Percentiles rank a stretch among this genome's conserved stretches.
Conservation (phyloP, 2,888 invertebrate genomes). For the Cataglyphis livida region DNA sequence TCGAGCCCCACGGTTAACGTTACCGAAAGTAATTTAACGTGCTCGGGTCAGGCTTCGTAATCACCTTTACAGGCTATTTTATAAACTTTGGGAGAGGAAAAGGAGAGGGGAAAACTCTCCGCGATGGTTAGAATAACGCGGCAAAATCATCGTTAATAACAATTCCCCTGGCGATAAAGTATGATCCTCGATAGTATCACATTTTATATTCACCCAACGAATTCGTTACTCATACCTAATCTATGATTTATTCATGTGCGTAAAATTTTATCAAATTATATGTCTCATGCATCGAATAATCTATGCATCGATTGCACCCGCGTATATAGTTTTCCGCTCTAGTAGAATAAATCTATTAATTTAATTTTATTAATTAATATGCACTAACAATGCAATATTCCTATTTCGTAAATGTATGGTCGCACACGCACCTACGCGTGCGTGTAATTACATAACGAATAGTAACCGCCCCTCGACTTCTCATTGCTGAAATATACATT, state of each 20-base stretch:
- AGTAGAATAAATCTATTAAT: neutral
- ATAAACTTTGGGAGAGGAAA: constrained; percentile 38
- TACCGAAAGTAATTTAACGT: constrained; percentile 76
- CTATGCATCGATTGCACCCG: neutral
- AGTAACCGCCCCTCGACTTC: constrained; percentile 3
- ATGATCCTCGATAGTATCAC: constrained; percentile 22
- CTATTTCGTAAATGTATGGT: too few species aligned
- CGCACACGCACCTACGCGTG: neutral
- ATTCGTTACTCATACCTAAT: constrained; percentile 29
- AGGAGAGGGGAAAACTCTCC: neutral
- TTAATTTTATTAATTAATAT: constrained; percentile 27
- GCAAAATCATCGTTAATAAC: constrained; percentile 49
- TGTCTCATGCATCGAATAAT: neutral
- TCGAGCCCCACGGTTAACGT: constrained; percentile 71
- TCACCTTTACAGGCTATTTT: constrained; percentile 66
- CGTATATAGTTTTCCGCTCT: neutral
- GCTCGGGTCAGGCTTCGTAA: constrained; percentile 67
- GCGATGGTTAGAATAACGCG: constrained; percentile 36
- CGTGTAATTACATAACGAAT: neutral
- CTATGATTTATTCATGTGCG: neutral
- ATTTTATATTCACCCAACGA: constrained; percentile 32
- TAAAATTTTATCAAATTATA: constrained; percentile 17
- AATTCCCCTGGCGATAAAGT: constrained; percentile 12
- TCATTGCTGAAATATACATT: constrained; percentile 43
- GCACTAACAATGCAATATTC: neutral